Percentiles rank a stretch among this genome's conserved stretches.
Evolutionary conservation across 2,888 invertebrate species (phyloP).

Genomic region (Ophioninae sp.): DNA sequence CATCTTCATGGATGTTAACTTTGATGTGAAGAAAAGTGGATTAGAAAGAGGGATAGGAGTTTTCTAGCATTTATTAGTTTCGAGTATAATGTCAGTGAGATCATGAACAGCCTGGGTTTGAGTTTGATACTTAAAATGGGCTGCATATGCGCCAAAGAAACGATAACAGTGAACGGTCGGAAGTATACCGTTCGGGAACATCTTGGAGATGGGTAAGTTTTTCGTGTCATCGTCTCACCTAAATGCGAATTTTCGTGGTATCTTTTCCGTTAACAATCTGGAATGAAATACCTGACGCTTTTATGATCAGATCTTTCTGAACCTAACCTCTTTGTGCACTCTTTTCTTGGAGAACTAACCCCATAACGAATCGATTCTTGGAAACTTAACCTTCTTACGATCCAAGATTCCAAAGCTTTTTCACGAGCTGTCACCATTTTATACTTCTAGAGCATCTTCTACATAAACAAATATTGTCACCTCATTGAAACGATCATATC

Average conservation of each 20-base stretch:
- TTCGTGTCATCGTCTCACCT: neutral
- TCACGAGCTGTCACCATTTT: neutral
- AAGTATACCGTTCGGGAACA: constrained; percentile 87
- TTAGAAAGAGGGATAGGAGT: neutral
- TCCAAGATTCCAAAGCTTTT: neutral
- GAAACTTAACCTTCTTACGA: neutral
- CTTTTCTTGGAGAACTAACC: neutral
- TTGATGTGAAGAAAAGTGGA: constrained; percentile 18
- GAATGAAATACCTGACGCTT: neutral
- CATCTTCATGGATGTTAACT: constrained; percentile 3
- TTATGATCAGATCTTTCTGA: neutral
- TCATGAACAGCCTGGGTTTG: constrained; percentile 87
- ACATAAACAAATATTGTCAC: neutral
- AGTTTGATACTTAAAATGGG: constrained; percentile 88
- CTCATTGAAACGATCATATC: neutral
- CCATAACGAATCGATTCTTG: neutral
- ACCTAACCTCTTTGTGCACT: neutral
- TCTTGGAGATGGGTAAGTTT: constrained; percentile 88
- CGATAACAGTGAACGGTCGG: constrained; percentile 86
- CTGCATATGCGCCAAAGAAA: constrained; percentile 89
- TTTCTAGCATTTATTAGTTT: constrained; percentile 22
- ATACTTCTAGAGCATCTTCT: neutral
- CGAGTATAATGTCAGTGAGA: constrained; percentile 38
- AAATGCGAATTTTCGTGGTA: neutral
- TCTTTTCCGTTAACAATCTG: neutral